These are phyloP conservation scores for Clamator glandarius DNA, from an alignment of 2,797 vertebrate genomes.

Conservation along the genomic window DNA sequence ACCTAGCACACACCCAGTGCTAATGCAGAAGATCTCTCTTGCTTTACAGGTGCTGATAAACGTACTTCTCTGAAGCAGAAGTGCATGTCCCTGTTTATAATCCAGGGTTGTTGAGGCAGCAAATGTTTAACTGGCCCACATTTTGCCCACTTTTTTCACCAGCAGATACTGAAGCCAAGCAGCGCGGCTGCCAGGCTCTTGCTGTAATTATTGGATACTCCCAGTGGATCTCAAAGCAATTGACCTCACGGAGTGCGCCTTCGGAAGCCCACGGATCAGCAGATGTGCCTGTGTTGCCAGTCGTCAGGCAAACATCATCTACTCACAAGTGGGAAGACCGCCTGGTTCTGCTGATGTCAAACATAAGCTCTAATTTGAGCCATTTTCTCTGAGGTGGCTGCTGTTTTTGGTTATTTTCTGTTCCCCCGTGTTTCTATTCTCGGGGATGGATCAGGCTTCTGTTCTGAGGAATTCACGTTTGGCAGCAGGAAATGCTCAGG, in stretches of 20 bases:
- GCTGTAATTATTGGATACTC: not conserved
- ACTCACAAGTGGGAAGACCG: not conserved
- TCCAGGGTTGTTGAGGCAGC: not conserved
- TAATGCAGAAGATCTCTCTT: not conserved
- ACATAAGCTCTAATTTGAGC: constrained; percentile 7
- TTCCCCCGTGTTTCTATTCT: constrained; percentile 55
- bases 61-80: not conserved
- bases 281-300: not conserved
- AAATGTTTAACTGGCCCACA: not conserved
- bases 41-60: not conserved
- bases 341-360: constrained; percentile 23
- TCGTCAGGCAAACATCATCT: constrained; percentile 29
- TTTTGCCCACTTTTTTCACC: not conserved
- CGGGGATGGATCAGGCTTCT: constrained; percentile 7
- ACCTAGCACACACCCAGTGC: not conserved
- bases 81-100: not conserved
- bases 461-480: constrained; percentile 47
- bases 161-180: not conserved
- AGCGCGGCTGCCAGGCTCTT: not conserved
- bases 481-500: constrained; percentile 22
- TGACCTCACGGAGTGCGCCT: constrained; percentile 1
- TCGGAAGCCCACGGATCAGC: not conserved
- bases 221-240: not conserved
- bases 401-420: constrained; percentile 46
- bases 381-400: constrained; percentile 24